Base-by-base conservation (phyloP, 2,113 vertebrate species). In the Muntiacus reevesi region DNA sequence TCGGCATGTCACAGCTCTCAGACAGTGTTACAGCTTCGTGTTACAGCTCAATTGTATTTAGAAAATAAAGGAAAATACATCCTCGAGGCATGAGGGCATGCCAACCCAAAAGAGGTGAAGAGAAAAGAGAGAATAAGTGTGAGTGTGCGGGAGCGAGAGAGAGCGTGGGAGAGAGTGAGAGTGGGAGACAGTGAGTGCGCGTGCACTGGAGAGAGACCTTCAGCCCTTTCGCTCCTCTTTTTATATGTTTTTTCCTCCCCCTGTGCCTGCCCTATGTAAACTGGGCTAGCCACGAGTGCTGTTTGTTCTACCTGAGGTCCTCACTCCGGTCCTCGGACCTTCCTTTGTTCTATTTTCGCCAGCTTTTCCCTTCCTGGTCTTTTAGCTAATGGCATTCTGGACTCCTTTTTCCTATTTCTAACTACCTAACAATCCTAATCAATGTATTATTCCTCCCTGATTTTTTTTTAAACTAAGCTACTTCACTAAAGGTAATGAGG, bases 111-210 rank as follows among this genome's bases (percentile, higher is more conserved):
- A 71, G n/a, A 71, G 0, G 2, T 5, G 5, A 71, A 23, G n/a
- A 71, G 67, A 71, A 36, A 21, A 71, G 67, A 71, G n/a, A 23
- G 64, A 36, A 71, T 1, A 1, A 10, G 0, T 36, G 64, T 0
- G 33, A 67, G 33, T 0, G 0, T 19, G 17, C 9, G 64, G 9
- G 67, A 3, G 67, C 23, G 67, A n/a, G 33, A 21, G 9, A 11
- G 64, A 36, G 64, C 4, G 3, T 16, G 19, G n/a, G n/a, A 71
- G 19, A 23, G n/a, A 36, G 17, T 10, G 64, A 36, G 64, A 21
- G 33, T 36, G n/a, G n/a, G 64, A 21, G 64, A n/a, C 8, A 71
- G n/a, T 1, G n/a, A 71, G n/a, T 6, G 19, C 0, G 5, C 5
- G 67, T 0, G 11, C 67, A 71, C 10, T 12, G n/a, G 16, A n/a